Conservation (phyloP, 2,797 vertebrate genomes). For the Ambastaia sidthimunki region DNA sequence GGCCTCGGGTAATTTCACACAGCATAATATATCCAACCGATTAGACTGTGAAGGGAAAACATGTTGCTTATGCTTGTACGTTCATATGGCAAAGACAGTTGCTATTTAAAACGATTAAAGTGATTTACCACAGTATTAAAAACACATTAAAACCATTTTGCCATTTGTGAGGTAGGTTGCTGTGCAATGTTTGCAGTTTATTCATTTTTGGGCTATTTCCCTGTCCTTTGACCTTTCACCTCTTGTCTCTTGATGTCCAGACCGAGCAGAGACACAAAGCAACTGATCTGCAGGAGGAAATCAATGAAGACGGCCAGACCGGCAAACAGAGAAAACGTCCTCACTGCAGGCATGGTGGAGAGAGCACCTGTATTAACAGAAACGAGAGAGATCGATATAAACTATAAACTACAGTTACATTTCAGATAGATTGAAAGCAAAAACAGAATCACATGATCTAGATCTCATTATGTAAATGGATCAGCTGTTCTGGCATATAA, state of each 20-base stretch:
- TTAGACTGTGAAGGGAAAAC: slow-evolving; percentile 77
- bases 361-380: slow-evolving; percentile 80
- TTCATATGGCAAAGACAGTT: no score
- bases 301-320: slow-evolving; percentile 94
- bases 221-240: slow-evolving; percentile 73
- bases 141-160: no score
- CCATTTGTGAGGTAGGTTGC: background rate
- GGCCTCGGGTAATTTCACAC: slow-evolving; percentile 76
- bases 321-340: slow-evolving; percentile 94
- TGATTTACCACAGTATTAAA: no score
- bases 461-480: background rate
- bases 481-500: background rate
- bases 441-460: background rate
- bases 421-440: background rate
- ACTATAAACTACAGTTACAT: no score
- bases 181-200: background rate
- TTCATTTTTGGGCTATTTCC: no score
- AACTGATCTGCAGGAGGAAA: slow-evolving; percentile 96
- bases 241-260: slow-evolving; percentile 92
- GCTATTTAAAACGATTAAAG: no score
- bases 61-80: no score
- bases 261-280: slow-evolving; percentile 94
- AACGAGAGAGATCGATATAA: background rate
- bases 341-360: slow-evolving; percentile 93
- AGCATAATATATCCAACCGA: slow-evolving; percentile 89